These are phyloP conservation scores for Octomys mimax DNA, from an alignment of 2,797 vertebrate genomes.

Conservation along the genomic window DNA sequence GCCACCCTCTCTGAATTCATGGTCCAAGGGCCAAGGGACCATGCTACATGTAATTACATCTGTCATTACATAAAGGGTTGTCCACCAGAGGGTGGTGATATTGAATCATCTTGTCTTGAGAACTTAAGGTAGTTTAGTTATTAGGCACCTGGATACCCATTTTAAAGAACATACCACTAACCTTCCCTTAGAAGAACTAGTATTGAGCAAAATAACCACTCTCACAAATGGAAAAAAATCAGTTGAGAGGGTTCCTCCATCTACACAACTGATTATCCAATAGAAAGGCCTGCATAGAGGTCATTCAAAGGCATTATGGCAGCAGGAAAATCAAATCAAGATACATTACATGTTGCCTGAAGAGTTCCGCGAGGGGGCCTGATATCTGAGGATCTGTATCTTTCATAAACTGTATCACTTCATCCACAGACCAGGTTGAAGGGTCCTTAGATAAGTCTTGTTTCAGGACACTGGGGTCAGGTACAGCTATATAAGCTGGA, in stretches of 20 bases:
- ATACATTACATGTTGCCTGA: conserved; percentile 95
- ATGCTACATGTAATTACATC: background rate
- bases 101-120: conserved; percentile 41
- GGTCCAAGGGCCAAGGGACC: conserved; percentile 20
- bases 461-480: conserved; percentile 92
- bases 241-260: conserved; percentile 67
- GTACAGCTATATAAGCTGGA: conserved; percentile 96
- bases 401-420: conserved; percentile 97
- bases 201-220: conserved; percentile 55
- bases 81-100: conserved; percentile 16
- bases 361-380: conserved; percentile 95
- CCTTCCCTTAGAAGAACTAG: conserved; percentile 43
- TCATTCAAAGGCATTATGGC: conserved; percentile 73
- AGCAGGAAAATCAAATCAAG: conserved; percentile 76
- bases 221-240: conserved; percentile 68
- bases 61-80: conserved; percentile 43
- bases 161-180: conserved; percentile 59
- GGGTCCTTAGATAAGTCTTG: conserved; percentile 89
- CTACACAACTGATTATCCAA: conserved; percentile 71
- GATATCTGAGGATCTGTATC: conserved; percentile 95
- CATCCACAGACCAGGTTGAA: conserved; percentile 96
- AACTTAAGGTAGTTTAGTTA: conserved; percentile 32
- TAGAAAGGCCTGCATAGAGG: conserved; percentile 62
- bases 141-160: conserved; percentile 28
- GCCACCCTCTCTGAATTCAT: conserved; percentile 55